Evolutionary conservation across 1,140 invertebrate species (phyloP).

Genomic region (Zophobas morio): DNA sequence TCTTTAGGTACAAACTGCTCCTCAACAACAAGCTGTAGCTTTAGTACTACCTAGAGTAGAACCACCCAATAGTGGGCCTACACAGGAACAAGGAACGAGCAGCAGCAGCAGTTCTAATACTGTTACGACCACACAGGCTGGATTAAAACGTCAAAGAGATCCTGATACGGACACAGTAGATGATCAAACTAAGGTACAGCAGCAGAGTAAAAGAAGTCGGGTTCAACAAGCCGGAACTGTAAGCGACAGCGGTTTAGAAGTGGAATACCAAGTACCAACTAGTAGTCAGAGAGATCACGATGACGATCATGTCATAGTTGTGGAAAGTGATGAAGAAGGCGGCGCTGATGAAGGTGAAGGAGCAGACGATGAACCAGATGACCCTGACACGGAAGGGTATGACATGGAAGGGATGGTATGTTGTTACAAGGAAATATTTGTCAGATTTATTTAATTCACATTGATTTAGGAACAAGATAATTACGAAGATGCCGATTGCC

Average conservation of each 20-base stretch:
- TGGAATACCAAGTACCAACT: constrained; percentile 84
- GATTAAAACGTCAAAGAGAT: constrained; percentile 73
- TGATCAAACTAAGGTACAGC: constrained; percentile 66
- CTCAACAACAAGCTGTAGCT: constrained; percentile 78
- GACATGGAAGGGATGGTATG: constrained; percentile 64
- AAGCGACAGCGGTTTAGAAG: constrained; percentile 74
- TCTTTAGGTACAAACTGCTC: constrained; percentile 61
- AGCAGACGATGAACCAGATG: constrained; percentile 64
- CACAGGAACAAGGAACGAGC: constrained; percentile 63
- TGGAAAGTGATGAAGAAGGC: constrained; percentile 75
- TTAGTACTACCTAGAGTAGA: constrained; percentile 82
- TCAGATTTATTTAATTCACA: constrained; percentile 9
- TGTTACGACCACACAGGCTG: constrained; percentile 75
- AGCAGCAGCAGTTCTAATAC: constrained; percentile 64
- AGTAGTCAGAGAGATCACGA: constrained; percentile 87
- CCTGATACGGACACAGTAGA: constrained; percentile 73
- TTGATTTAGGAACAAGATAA: constrained; percentile 64
- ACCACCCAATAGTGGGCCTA: constrained; percentile 61
- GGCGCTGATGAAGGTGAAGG: constrained; percentile 71
- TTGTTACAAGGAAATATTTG: constrained; percentile 18
- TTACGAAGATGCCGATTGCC: constrained; percentile 66
- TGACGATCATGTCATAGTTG: constrained; percentile 78
- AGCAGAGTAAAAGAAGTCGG: constrained; percentile 67
- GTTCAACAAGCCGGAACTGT: constrained; percentile 66
- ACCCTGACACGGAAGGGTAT: constrained; percentile 67